These are phyloP conservation scores for Acanthurus lineatus DNA, from an alignment of 2,797 vertebrate genomes.

Conservation along the genomic window DNA sequence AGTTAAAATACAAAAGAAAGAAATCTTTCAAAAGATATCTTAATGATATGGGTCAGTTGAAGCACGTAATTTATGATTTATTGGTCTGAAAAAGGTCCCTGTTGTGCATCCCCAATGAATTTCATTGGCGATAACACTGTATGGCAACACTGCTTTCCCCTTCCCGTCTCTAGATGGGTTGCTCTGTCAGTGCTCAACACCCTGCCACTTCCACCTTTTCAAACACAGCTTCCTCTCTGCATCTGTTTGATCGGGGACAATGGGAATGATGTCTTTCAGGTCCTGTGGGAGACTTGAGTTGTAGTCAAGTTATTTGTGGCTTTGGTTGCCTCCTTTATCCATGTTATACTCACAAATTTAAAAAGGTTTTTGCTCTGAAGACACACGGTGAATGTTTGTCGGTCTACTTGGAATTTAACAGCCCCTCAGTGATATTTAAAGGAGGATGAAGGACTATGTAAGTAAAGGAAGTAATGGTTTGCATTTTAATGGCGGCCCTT, in stretches of 20 bases:
- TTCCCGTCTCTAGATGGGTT: slow-evolving; percentile 47
- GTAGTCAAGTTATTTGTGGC: slow-evolving; percentile 10
- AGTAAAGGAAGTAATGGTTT: slow-evolving; percentile 12
- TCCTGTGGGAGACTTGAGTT: slow-evolving; percentile 45
- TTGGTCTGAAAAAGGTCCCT: no score
- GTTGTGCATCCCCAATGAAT: not conserved
- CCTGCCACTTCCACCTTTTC: slow-evolving; percentile 75
- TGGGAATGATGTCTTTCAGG: slow-evolving; percentile 58
- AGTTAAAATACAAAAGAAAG: not conserved
- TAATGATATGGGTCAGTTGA: no score
- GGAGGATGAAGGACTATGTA: not conserved
- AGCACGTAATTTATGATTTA: no score
- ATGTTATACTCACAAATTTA: slow-evolving; percentile 6
- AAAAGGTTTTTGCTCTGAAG: slow-evolving; percentile 3
- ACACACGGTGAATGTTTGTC: not conserved
- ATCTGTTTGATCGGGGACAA: slow-evolving; percentile 66
- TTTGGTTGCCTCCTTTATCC: not conserved
- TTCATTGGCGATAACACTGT: slow-evolving; percentile 15
- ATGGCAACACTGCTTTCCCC: slow-evolving; percentile 51
- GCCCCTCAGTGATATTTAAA: not conserved
- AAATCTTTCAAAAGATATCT: no score
- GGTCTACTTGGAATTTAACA: not conserved
- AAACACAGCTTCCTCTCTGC: slow-evolving; percentile 71
- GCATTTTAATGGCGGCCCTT: slow-evolving; percentile 10
- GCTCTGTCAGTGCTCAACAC: slow-evolving; percentile 44